These are phyloP conservation scores for Momotus momota DNA, from an alignment of 2,797 vertebrate species.

Conservation along the genomic window DNA sequence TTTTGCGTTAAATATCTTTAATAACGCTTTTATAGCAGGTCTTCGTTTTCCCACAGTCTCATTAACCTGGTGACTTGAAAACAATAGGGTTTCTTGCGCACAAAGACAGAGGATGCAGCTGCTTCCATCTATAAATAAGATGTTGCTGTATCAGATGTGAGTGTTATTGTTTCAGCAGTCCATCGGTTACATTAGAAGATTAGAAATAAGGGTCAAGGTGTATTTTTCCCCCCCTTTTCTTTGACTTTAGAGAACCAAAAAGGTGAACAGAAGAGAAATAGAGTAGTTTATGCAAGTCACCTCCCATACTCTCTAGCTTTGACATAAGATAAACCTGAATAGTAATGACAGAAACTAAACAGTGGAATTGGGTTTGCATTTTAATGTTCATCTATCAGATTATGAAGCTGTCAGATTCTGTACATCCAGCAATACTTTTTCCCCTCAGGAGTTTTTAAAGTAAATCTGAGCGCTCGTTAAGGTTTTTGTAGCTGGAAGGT, in stretches of 20 bases:
- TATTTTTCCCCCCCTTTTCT: background rate
- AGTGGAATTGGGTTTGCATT: background rate
- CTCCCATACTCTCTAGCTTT: background rate
- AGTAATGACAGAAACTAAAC: background rate
- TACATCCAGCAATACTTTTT: background rate
- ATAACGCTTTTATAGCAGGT: background rate
- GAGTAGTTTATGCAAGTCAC: background rate
- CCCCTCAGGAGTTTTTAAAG: too few relatives aligned
- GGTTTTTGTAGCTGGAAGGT: background rate
- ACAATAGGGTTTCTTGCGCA: conserved; percentile 55
- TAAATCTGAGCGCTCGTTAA: background rate
- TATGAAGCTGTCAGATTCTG: background rate
- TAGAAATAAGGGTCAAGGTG: conserved; percentile 28
- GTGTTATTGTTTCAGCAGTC: conserved; percentile 47
- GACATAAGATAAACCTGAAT: background rate
- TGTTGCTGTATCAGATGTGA: background rate
- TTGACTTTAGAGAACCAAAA: background rate
- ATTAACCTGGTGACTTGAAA: conserved; percentile 46
- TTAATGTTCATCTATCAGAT: background rate
- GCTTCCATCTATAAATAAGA: conserved; percentile 69
- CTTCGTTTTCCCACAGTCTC: conserved; percentile 31
- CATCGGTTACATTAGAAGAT: background rate
- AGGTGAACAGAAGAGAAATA: background rate
- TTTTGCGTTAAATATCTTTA: background rate
- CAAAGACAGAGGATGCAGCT: conserved; percentile 70